These are phyloP conservation scores for Scaptomyza caliginosa DNA, from an alignment of 2,888 invertebrate genomes.

Conservation along the genomic window DNA sequence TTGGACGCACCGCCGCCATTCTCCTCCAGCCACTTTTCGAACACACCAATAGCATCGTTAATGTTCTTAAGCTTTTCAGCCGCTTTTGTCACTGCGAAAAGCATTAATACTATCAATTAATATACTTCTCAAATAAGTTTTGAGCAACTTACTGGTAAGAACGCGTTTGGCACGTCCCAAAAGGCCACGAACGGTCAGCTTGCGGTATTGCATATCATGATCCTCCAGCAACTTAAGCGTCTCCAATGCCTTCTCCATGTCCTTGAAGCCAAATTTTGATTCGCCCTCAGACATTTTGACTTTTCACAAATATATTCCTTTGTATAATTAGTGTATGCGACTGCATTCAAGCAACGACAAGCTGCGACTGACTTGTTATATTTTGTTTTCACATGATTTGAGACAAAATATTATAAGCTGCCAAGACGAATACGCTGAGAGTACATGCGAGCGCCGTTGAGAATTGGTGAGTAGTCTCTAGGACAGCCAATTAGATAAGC, in stretches of 20 bases:
- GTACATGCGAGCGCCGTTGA: constrained; percentile 47
- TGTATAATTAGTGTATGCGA: constrained; percentile 8
- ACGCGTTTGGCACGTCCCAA: constrained; percentile 86
- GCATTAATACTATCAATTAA: background rate
- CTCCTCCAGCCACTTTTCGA: constrained; percentile 88
- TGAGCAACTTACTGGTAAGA: constrained; percentile 82
- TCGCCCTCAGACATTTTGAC: constrained; percentile 82
- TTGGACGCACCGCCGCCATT: constrained; percentile 83
- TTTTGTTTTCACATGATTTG: constrained; percentile 10
- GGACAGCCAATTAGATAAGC: constrained; percentile 71
- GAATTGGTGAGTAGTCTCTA: constrained; percentile 25
- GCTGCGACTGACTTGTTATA: constrained; percentile 53
- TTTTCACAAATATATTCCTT: constrained; percentile 10
- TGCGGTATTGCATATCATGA: constrained; percentile 88
- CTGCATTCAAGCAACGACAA: constrained; percentile 41
- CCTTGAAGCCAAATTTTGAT: constrained; percentile 89
- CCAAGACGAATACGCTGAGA: constrained; percentile 13
- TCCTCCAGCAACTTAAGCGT: constrained; percentile 87
- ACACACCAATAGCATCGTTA: constrained; percentile 88
- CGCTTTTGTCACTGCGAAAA: constrained; percentile 87
- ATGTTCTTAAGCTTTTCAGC: constrained; percentile 89
- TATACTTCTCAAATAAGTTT: too few species aligned
- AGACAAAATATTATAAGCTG: constrained; percentile 11
- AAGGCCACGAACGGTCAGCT: constrained; percentile 87
- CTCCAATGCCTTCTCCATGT: constrained; percentile 88